Conservation (phyloP, 2,888 invertebrate genomes). For the Malacosoma neustria region DNA sequence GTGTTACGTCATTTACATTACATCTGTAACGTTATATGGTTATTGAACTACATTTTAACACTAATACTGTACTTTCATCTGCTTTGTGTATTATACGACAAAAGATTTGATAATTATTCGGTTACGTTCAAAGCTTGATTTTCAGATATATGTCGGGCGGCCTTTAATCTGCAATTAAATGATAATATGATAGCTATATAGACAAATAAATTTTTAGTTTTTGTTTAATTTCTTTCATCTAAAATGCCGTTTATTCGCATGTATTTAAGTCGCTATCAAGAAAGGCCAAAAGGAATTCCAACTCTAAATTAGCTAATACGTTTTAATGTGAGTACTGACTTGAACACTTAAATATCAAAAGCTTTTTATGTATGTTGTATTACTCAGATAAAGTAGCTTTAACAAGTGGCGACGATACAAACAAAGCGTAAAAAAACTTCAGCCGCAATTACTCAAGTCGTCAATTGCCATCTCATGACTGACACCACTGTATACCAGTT, state of each 20-base stretch:
- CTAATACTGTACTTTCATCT: no score
- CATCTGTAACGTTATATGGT: no score
- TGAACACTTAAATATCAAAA: neutral
- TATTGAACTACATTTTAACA: no score
- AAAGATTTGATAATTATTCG: no score
- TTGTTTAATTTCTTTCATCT: no score
- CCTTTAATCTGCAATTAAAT: slow-evolving; percentile 2
- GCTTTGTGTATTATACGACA: no score
- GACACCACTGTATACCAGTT: no score
- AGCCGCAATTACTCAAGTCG: neutral
- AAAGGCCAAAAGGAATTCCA: neutral
- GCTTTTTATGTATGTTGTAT: neutral
- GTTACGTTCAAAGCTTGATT: no score
- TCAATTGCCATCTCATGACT: no score
- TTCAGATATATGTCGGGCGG: neutral
- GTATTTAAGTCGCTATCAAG: neutral
- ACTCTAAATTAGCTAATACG: neutral
- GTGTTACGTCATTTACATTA: no score
- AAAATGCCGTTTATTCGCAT: neutral
- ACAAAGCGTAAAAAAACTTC: neutral
- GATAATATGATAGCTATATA: no score
- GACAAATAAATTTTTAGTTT: no score
- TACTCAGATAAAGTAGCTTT: neutral
- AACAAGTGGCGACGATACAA: neutral
- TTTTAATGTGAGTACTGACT: neutral